These are phyloP conservation scores for Gryon sp. DNA, from an alignment of 1,140 invertebrate genomes.

Conservation along the genomic window DNA sequence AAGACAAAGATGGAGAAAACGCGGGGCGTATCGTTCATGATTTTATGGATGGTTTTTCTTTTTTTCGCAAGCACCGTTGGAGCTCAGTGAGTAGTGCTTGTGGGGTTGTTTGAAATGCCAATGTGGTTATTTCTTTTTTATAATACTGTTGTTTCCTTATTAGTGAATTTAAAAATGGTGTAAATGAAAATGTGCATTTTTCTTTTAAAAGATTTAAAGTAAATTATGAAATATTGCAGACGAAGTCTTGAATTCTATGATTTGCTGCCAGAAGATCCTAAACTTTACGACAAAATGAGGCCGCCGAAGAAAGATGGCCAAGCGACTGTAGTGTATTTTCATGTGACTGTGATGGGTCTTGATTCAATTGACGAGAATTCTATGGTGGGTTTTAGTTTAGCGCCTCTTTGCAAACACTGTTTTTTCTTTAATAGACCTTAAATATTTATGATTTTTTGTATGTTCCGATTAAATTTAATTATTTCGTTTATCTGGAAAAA, in stretches of 20 bases:
- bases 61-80: conserved; percentile 66
- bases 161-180: too few relatives aligned
- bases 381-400: conserved; percentile 83
- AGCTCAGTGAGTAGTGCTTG: conserved; percentile 70
- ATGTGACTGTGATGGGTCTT: conserved; percentile 94
- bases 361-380: conserved; percentile 96
- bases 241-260: conserved; percentile 89
- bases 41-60: conserved; percentile 66
- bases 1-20: conserved; percentile 63
- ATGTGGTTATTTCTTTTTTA: background rate
- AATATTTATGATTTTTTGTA: too few relatives aligned
- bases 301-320: conserved; percentile 93
- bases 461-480: too few relatives aligned
- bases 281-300: conserved; percentile 93
- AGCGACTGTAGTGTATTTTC: conserved; percentile 92
- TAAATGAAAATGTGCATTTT: too few relatives aligned
- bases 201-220: too few relatives aligned
- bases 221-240: conserved; percentile 75
- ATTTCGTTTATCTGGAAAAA: too few relatives aligned
- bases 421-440: background rate
- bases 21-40: conserved; percentile 63
- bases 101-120: background rate
- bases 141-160: background rate
- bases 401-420: background rate
- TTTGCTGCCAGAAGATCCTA: conserved; percentile 90